Conservation (phyloP, 1,140 invertebrate genomes). For the Sweltsa coloradensis region DNA sequence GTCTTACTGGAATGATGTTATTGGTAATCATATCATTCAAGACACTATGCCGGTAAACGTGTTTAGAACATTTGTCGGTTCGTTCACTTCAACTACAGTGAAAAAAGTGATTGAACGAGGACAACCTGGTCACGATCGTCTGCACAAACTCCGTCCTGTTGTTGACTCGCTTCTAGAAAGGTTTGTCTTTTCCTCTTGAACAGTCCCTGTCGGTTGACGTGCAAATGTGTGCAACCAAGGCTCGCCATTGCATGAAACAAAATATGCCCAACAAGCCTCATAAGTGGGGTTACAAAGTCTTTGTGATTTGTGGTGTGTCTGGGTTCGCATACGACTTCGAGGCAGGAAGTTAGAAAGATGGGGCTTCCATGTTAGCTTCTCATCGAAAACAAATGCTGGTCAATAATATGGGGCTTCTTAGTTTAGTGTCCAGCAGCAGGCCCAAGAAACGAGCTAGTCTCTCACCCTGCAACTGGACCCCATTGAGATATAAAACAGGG, state of each 20-base stretch:
- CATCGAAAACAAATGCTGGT: too few species aligned
- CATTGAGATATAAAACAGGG: too few species aligned
- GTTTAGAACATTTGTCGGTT: slow-evolving; percentile 23
- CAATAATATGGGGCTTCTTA: too few species aligned
- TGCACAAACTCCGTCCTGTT: slow-evolving; percentile 20
- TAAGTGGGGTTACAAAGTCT: slow-evolving; percentile 24
- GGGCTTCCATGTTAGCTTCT: too few species aligned
- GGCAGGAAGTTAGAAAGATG: too few species aligned
- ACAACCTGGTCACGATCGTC: slow-evolving; percentile 14
- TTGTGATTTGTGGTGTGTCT: slow-evolving; percentile 26
- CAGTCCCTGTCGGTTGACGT: slow-evolving; percentile 24
- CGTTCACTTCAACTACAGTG: slow-evolving; percentile 26
- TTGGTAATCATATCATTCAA: slow-evolving; percentile 4
- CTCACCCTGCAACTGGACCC: too few species aligned
- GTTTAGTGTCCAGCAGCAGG: too few species aligned
- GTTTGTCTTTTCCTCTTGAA: slow-evolving; percentile 17
- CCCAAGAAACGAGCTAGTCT: too few species aligned
- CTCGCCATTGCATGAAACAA: slow-evolving; percentile 22
- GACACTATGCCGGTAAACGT: slow-evolving; percentile 24
- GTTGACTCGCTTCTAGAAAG: slow-evolving; percentile 11
- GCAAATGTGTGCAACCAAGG: slow-evolving; percentile 25
- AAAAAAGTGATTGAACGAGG: slow-evolving; percentile 14
- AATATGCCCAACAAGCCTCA: slow-evolving; percentile 26
- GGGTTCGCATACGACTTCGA: slow-evolving; percentile 28
- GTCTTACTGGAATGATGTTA: background rate